phyloP scores from a whole-genome alignment of 2,113 vertebrate species.

The Prochilodus magdalenae region DNA sequence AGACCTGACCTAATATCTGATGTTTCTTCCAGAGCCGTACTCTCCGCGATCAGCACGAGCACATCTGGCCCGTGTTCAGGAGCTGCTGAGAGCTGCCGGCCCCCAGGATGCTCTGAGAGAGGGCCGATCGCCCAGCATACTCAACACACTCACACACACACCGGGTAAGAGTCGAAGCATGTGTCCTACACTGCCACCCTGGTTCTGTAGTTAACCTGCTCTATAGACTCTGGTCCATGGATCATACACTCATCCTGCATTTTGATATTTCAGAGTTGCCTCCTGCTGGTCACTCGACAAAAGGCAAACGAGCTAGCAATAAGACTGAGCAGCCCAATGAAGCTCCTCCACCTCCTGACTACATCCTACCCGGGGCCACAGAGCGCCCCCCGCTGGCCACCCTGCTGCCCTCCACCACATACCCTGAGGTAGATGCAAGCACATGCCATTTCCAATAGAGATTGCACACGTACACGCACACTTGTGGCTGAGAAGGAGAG shows the following conservation, averaged over 20 bases:
- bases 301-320: constrained; percentile 73
- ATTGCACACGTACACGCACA: not conserved
- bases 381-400: constrained; percentile 78
- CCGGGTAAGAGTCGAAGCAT: constrained; percentile 58
- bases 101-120: constrained; percentile 78
- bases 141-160: constrained; percentile 74
- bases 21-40: constrained; percentile 76
- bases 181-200: not conserved
- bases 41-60: constrained; percentile 70
- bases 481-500: no score
- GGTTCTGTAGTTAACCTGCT: no score
- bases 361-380: constrained; percentile 78
- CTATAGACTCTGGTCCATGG: no score
- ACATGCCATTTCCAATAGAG: not conserved
- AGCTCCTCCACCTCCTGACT: constrained; percentile 75
- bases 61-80: constrained; percentile 78
- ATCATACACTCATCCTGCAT: not conserved
- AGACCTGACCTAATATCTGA: no score
- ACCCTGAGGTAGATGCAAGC: constrained; percentile 67
- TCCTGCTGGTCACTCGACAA: constrained; percentile 48
- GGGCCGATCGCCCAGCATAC: constrained; percentile 76
- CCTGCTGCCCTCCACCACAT: constrained; percentile 68
- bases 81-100: constrained; percentile 75
- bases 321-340: constrained; percentile 70
- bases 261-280: constrained; percentile 39